Evolutionary conservation across 2,888 invertebrate genomes (phyloP).

Genomic region (Drosophila cognata): DNA sequence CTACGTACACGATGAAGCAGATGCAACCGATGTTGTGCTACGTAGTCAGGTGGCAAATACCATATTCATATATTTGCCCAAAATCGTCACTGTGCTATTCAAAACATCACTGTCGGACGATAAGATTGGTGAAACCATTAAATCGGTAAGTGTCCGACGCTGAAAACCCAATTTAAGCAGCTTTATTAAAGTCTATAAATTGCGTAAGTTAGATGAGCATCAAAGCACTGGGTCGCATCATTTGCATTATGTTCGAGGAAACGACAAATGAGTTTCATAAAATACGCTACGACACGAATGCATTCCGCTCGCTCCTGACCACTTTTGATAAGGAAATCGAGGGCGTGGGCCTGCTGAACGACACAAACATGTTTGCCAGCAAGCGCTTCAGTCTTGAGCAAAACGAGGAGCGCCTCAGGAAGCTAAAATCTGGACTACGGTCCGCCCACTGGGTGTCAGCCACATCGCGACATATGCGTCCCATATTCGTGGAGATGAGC

Average conservation of each 20-base stretch:
- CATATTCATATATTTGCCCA: conserved; percentile 87
- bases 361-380: conserved; percentile 59
- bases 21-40: conserved; percentile 86
- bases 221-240: conserved; percentile 79
- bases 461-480: conserved; percentile 80
- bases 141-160: conserved; percentile 85
- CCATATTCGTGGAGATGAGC: conserved; percentile 85
- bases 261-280: conserved; percentile 72
- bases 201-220: conserved; percentile 68
- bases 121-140: conserved; percentile 87
- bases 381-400: conserved; percentile 56
- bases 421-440: conserved; percentile 72
- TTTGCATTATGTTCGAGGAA: conserved; percentile 83
- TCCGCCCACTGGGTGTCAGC: conserved; percentile 84
- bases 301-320: conserved; percentile 32
- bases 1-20: conserved; percentile 87
- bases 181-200: background rate
- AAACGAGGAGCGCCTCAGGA: conserved; percentile 64
- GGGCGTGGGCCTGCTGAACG: conserved; percentile 24
- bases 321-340: background rate
- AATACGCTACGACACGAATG: conserved; percentile 56
- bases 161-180: background rate
- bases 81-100: conserved; percentile 86
- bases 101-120: conserved; percentile 86
- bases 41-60: conserved; percentile 86